Evolutionary conservation across 2,888 invertebrate species (phyloP).

Genomic region (Gerris lacustris): DNA sequence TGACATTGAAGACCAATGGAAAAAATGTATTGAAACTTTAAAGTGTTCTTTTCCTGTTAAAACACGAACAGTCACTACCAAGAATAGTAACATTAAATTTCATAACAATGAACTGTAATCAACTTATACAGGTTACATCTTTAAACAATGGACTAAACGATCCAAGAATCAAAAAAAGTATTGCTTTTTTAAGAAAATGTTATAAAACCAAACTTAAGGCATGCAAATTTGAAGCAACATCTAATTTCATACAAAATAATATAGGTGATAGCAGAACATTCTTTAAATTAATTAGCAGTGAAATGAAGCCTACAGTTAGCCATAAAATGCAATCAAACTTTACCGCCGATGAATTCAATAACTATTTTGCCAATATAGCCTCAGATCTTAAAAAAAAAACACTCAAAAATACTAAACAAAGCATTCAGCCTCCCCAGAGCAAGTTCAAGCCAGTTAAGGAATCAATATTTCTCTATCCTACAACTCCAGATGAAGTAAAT

Average conservation of each 20-base stretch:
- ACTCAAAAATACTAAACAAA: not conserved
- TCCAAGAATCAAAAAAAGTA: not conserved
- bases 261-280: not conserved
- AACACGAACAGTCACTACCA: not conserved
- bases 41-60: not conserved
- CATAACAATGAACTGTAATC: not conserved
- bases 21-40: not conserved
- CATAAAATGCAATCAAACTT: not conserved
- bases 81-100: not conserved
- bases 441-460: not conserved
- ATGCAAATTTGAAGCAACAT: not conserved
- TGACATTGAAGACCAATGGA: constrained; percentile 3
- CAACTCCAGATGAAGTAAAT: no score
- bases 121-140: not conserved
- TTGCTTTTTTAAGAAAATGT: not conserved
- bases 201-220: not conserved
- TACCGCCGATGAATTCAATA: not conserved
- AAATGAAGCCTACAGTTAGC: not conserved
- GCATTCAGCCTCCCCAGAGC: not conserved
- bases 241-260: constrained; percentile 1
- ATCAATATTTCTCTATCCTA: no score
- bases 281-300: not conserved
- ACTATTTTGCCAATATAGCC: constrained; percentile 2
- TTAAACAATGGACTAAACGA: not conserved
- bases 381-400: not conserved